Conservation (phyloP, 2,797 vertebrate genomes). For the Tauraco hartlaubi region DNA sequence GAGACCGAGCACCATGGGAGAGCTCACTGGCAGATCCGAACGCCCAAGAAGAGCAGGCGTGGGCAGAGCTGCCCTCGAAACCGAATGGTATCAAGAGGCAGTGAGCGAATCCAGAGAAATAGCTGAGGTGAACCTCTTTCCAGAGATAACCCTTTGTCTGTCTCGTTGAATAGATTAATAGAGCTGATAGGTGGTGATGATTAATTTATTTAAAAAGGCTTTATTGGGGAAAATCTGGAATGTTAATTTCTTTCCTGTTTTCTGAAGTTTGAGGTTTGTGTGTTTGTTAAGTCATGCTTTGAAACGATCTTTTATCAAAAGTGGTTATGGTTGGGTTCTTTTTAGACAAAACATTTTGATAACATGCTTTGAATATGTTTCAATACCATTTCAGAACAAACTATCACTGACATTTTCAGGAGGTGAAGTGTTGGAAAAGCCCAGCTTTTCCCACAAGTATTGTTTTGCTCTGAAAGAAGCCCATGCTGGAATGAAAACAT, state of each 20-base stretch:
- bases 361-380: conserved; percentile 2
- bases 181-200: not conserved
- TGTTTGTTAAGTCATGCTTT: not conserved
- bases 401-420: not conserved
- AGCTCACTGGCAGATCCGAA: not conserved
- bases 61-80: not conserved
- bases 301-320: conserved; percentile 19
- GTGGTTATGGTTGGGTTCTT: not conserved
- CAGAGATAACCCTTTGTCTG: not conserved
- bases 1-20: not conserved
- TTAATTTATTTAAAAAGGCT: not conserved
- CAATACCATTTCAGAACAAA: conserved; percentile 31
- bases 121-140: not conserved
- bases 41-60: not conserved
- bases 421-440: conserved; percentile 13
- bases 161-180: not conserved
- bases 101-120: not conserved
- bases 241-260: not conserved
- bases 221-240: not conserved
- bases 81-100: not conserved
- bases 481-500: not conserved
- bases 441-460: conserved; percentile 9
- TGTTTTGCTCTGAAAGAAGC: conserved; percentile 4
- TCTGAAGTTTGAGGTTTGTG: not conserved
- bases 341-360: conserved; percentile 42